Evolutionary conservation across 2,113 vertebrate genomes (phyloP).

Genomic region (Pitta sordida): DNA sequence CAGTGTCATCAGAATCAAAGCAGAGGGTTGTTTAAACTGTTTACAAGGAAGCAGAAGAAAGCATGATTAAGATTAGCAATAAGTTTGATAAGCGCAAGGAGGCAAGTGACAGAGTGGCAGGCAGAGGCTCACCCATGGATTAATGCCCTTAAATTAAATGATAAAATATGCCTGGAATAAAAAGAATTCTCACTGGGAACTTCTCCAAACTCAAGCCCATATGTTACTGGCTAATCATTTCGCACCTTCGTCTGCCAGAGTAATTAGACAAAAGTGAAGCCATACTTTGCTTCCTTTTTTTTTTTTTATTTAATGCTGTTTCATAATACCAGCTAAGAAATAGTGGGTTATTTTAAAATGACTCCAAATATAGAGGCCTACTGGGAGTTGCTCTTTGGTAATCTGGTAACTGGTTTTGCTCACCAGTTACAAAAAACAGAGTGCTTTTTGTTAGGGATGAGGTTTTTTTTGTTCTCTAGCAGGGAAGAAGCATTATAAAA

Average conservation of each 20-base stretch:
- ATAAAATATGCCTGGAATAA: conserved; percentile 53
- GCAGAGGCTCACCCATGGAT: conserved; percentile 21
- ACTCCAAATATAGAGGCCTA: neutral
- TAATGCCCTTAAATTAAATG: conserved; percentile 49
- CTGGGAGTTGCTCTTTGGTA: neutral
- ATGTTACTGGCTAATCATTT: conserved; percentile 62
- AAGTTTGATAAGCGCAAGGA: neutral
- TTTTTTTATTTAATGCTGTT: conserved; percentile 4
- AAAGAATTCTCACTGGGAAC: conserved; percentile 28
- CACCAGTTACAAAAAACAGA: neutral
- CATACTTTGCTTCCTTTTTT: neutral
- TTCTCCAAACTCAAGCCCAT: conserved; percentile 45
- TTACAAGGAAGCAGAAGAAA: neutral
- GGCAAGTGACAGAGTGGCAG: neutral
- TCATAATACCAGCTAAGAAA: conserved; percentile 5
- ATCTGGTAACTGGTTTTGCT: neutral
- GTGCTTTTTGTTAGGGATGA: neutral
- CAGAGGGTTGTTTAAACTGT: neutral
- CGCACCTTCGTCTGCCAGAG: conserved; percentile 48
- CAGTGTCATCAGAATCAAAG: neutral
- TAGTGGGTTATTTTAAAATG: neutral
- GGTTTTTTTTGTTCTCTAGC: neutral
- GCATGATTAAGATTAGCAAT: neutral
- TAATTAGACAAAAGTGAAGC: conserved; percentile 52
- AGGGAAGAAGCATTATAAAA: neutral